These are phyloP conservation scores for Boloria euphrosyne DNA, from an alignment of 2,888 invertebrate species.

Conservation along the genomic window DNA sequence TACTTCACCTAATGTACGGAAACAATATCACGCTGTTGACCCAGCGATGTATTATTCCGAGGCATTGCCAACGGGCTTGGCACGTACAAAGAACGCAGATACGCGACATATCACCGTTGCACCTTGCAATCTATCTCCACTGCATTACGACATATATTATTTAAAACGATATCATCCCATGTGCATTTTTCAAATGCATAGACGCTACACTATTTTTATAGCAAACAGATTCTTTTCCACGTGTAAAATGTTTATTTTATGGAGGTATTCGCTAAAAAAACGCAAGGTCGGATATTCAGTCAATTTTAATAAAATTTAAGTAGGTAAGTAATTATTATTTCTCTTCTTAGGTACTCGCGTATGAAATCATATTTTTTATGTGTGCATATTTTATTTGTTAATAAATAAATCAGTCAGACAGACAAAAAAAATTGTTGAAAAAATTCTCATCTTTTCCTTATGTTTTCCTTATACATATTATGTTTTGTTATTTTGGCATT, in stretches of 20 bases:
- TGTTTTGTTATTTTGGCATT: no score
- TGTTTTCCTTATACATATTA: no score
- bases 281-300: no score
- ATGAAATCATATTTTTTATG: no score
- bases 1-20: slow-evolving; percentile 60
- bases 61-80: slow-evolving; percentile 30
- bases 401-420: no score
- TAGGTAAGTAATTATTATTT: no score
- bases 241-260: slow-evolving; percentile 14
- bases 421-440: no score
- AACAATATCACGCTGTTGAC: slow-evolving; percentile 58
- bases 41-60: slow-evolving; percentile 57
- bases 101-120: slow-evolving; percentile 30
- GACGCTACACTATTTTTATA: slow-evolving; percentile 26
- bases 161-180: slow-evolving; percentile 27
- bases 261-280: neutral
- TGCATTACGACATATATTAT: slow-evolving; percentile 15
- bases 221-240: slow-evolving; percentile 6
- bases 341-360: no score
- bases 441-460: no score
- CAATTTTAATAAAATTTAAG: no score
- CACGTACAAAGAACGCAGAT: slow-evolving; percentile 31
- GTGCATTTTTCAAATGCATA: slow-evolving; percentile 14
- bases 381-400: neutral
- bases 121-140: slow-evolving; percentile 31